phyloP scores from a whole-genome alignment of 2,888 invertebrate genomes.

The Fissipunctia ypsillon region DNA sequence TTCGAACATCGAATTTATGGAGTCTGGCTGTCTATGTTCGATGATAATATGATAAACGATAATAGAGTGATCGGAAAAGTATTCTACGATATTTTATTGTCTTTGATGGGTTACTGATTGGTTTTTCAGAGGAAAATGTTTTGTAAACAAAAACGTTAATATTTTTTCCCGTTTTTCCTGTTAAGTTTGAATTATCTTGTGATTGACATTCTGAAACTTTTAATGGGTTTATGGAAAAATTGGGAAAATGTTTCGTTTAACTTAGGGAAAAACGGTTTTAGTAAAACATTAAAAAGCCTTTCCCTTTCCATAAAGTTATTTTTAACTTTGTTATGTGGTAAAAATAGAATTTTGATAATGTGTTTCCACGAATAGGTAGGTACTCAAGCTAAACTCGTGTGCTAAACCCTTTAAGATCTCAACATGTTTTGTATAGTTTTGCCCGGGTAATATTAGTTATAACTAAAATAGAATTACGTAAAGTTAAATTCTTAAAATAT shows the following conservation, averaged over 20 bases:
- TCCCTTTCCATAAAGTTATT: background rate
- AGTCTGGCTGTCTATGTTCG: constrained; percentile 39
- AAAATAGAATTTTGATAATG: background rate
- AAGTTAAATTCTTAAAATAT: too few species aligned
- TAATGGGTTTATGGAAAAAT: constrained; percentile 46
- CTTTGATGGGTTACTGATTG: constrained; percentile 46
- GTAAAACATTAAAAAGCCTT: constrained; percentile 15
- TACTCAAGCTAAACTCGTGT: background rate
- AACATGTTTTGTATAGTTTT: background rate
- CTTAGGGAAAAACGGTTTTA: background rate
- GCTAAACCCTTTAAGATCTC: background rate
- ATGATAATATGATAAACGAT: constrained; percentile 59
- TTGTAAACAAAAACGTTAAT: constrained; percentile 33
- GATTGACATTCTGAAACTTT: constrained; percentile 38
- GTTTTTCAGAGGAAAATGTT: constrained; percentile 16
- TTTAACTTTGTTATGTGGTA: constrained; percentile 5
- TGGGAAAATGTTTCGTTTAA: constrained; percentile 13
- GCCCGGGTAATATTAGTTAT: background rate
- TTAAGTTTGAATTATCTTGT: constrained; percentile 30
- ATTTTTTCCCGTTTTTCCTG: constrained; percentile 25
- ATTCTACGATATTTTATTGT: constrained; percentile 49
- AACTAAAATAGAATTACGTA: background rate
- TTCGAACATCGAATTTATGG: constrained; percentile 50
- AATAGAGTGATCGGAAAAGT: constrained; percentile 49
- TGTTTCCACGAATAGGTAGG: background rate